Evolutionary conservation across 2,113 vertebrate genomes (phyloP).

Genomic region (Chelonoidis abingdonii): DNA sequence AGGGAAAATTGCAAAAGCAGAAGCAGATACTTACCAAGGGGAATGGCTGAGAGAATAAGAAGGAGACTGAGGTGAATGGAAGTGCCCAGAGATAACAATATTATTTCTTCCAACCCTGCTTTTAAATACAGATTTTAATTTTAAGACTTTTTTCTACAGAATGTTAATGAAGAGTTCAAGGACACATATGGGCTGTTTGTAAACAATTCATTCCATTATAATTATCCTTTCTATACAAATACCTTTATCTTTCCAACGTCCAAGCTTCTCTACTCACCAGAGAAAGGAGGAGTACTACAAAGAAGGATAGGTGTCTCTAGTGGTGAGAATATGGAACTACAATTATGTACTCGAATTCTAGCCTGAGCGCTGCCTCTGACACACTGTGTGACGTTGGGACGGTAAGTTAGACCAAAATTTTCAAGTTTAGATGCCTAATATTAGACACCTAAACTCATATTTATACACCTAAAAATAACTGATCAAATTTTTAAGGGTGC

Average conservation of each 20-base stretch:
- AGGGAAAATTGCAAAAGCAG: slow-evolving; percentile 18
- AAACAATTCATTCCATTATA: background rate
- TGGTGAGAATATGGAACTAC: background rate
- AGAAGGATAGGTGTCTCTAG: background rate
- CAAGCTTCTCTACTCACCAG: background rate
- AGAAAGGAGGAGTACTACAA: background rate
- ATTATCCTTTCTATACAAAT: background rate
- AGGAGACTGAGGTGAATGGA: background rate
- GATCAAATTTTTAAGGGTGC: background rate
- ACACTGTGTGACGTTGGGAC: background rate
- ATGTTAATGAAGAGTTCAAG: background rate
- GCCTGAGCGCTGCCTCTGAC: background rate
- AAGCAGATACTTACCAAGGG: background rate
- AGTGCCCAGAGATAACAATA: background rate
- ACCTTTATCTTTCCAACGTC: background rate
- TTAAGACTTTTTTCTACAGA: background rate
- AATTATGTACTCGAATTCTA: background rate
- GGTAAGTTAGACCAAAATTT: background rate
- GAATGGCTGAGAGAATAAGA: background rate
- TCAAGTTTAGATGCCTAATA: background rate
- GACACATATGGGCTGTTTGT: background rate
- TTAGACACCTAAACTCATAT: background rate
- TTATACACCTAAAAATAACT: background rate
- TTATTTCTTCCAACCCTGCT: background rate
- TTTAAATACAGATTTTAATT: background rate